Conservation (phyloP, 2,113 vertebrate genomes). For the Prunella himalayana region DNA sequence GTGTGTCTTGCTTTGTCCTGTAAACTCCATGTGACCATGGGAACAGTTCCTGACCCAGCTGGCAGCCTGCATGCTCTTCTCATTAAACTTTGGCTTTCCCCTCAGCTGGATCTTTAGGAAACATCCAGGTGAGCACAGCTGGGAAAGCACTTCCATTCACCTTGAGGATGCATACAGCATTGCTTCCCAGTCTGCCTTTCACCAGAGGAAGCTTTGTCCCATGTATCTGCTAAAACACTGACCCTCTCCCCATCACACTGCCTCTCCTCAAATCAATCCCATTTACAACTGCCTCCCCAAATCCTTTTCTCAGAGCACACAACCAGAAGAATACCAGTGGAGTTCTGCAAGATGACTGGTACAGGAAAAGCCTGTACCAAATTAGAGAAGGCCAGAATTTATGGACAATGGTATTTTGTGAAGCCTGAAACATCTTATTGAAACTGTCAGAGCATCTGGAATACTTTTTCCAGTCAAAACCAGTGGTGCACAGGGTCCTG, state of each 20-base stretch:
- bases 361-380: neutral
- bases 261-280: neutral
- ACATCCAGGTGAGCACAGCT: conserved; percentile 60
- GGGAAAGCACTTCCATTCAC: conserved; percentile 31
- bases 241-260: neutral
- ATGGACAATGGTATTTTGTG: neutral
- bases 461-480: neutral
- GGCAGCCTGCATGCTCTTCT: neutral
- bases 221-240: neutral
- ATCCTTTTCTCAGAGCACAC: neutral
- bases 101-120: conserved; percentile 21
- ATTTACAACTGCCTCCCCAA: neutral
- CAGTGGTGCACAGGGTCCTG: neutral
- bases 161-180: neutral
- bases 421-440: neutral
- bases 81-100: neutral
- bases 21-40: conserved; percentile 50
- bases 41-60: conserved; percentile 48
- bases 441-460: neutral
- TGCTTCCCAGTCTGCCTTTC: neutral
- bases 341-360: neutral
- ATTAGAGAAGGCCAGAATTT: neutral
- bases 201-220: accelerated
- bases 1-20: conserved; percentile 21
- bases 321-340: neutral